phyloP scores from a whole-genome alignment of 2,888 invertebrate species.

The Lacanobia oleracea region DNA sequence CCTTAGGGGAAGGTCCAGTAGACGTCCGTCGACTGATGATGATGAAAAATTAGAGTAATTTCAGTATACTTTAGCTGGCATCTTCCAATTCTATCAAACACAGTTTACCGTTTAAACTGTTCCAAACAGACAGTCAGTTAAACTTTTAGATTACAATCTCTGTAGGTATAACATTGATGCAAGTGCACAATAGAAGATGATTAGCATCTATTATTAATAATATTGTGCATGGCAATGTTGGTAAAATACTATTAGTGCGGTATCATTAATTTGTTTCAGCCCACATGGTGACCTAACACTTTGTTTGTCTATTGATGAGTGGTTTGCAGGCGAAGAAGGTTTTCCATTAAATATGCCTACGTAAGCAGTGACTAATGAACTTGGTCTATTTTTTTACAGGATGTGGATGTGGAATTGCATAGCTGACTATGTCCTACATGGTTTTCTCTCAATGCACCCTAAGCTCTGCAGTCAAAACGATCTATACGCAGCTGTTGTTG shows the following conservation, averaged over 20 bases:
- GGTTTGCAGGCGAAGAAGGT: slow-evolving; percentile 20
- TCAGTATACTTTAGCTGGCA: no score
- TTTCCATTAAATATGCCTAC: neutral
- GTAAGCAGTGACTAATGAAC: slow-evolving; percentile 11
- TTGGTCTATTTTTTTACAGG: no score
- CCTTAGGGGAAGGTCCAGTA: no score
- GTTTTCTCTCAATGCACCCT: no score
- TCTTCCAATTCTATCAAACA: neutral
- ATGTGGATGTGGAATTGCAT: neutral
- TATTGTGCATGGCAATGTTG: slow-evolving; percentile 13
- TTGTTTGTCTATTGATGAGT: slow-evolving; percentile 38
- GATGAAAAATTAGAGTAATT: no score
- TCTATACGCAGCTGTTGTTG: neutral
- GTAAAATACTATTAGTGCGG: slow-evolving; percentile 43
- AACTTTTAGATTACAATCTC: neutral
- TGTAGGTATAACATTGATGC: slow-evolving; percentile 28
- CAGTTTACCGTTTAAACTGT: neutral
- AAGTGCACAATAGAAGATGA: slow-evolving; percentile 42
- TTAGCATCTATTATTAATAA: slow-evolving; percentile 53
- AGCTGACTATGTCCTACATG: neutral
- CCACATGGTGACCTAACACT: slow-evolving; percentile 33
- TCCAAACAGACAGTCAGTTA: neutral
- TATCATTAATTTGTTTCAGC: slow-evolving; percentile 49
- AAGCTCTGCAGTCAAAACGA: neutral
- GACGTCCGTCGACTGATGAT: no score